Conservation (phyloP, 2,113 vertebrate genomes). For the Lepus timidus region DNA sequence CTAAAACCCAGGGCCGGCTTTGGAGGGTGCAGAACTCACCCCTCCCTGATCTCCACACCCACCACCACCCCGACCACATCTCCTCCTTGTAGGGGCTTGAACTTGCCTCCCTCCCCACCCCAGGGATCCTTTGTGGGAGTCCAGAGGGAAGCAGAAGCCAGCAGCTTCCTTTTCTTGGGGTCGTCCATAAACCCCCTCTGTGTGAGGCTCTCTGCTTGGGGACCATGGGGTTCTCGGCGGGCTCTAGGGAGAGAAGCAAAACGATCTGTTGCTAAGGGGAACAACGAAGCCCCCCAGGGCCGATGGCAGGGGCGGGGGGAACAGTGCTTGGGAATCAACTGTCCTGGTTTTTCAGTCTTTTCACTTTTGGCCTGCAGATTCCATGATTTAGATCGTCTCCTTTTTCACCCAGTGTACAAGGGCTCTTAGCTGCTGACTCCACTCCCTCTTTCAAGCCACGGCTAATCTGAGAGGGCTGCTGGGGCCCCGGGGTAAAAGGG, state of each 20-base stretch:
- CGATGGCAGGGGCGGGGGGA: too few species aligned
- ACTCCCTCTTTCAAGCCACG: not conserved
- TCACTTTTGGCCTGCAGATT: not conserved
- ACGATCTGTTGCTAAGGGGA: not conserved
- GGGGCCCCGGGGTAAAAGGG: not conserved
- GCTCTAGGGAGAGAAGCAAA: not conserved
- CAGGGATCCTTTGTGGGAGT: not conserved
- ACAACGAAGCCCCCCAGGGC: not conserved
- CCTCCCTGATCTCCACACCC: not conserved
- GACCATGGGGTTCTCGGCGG: too few species aligned
- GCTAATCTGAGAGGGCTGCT: not conserved
- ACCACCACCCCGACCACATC: not conserved
- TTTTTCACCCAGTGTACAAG: not conserved
- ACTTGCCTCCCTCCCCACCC: not conserved
- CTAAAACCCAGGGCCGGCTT: not conserved
- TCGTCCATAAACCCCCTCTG: not conserved
- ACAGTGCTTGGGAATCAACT: not conserved
- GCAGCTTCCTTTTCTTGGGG: not conserved
- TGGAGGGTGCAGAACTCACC: not conserved
- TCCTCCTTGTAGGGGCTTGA: not conserved
- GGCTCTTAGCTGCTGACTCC: not conserved
- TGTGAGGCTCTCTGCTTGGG: not conserved
- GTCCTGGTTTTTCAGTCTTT: not conserved
- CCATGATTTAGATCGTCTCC: not conserved
- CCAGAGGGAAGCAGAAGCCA: not conserved